Base-by-base conservation (phyloP, 2,888 invertebrate genomes). In the Baccha elongata region DNA sequence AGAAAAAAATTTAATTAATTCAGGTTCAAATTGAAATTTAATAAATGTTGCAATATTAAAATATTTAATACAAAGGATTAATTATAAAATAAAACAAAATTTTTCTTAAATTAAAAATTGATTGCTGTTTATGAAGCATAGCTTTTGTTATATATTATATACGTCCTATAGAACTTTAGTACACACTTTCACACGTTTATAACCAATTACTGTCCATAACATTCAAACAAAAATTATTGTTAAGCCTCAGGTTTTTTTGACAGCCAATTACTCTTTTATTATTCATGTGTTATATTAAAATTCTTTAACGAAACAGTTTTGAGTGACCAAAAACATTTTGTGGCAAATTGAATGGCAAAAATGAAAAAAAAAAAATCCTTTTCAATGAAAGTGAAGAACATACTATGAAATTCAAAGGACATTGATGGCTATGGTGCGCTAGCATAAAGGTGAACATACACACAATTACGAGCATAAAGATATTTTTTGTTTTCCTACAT, bases 231-330 rank as follows among this genome's bases (percentile, higher is more conserved):
- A 26, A 58, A 11, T 19, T 40, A 21, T 37, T 62, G 13, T 21
- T 17, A 58, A 17, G 13, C 8, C 44, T 17, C 1, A 46, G 8
- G 13, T 35, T 5, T 53, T 52, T 60, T 62, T 53, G 55, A 78
- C 72, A 78, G 15, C 15, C 48, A 78, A 58, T 60, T 71, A 58
- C 26, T 65, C 29, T 65, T 42, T 50, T 42, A 58, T 46, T 48
- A 69, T 75, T 68, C 13, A 52, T 19, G 19, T 32, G n/a, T n/a
- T n/a, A 23, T 3, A 52, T 17, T 50, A 35, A 52, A 53, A 50
- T 52, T 60, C 29, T 17, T 48, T 32, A n/a, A 17, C 11, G 7
- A 11, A 52, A 40, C 6, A 32, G 11, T n/a, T 68, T 23, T 2
- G 8, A 68, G 21, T 50, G 50, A 74, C 32, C 58, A 26, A 68